Evolutionary conservation across 2,797 vertebrate genomes (phyloP).

Genomic region (Pelochelys cantorii): DNA sequence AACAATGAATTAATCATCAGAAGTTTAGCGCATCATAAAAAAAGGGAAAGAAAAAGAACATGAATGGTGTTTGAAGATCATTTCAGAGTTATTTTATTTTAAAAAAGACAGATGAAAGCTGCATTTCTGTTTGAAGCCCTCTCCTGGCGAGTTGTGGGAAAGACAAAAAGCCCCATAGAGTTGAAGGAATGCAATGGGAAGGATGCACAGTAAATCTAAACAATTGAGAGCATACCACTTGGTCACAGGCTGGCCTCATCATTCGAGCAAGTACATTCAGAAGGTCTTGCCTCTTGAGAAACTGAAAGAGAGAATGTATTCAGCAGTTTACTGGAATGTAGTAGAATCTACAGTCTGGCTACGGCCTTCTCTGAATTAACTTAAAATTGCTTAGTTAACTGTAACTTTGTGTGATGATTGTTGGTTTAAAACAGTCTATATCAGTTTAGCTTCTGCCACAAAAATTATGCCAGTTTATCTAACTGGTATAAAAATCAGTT

Average conservation of each 20-base stretch:
- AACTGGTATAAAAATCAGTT: too few relatives aligned
- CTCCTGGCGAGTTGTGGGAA: not conserved
- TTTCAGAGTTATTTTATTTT: not conserved
- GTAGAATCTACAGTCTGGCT: not conserved
- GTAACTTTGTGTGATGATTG: not conserved
- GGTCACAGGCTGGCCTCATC: conserved; percentile 97
- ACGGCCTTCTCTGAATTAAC: not conserved
- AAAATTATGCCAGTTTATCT: too few relatives aligned
- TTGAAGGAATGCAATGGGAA: rapidly evolving
- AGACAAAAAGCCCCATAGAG: not conserved
- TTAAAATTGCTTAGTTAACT: not conserved
- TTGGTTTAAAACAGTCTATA: not conserved
- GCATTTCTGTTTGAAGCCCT: not conserved
- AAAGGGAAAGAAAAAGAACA: not conserved
- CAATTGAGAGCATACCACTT: conserved; percentile 88
- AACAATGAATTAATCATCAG: not conserved
- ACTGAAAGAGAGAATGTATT: conserved; percentile 80
- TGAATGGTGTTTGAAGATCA: not conserved
- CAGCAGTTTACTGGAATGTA: not conserved
- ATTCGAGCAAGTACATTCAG: conserved; percentile 96
- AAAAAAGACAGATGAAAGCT: not conserved
- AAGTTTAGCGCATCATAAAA: not conserved
- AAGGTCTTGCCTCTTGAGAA: conserved; percentile 98
- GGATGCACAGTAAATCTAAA: not conserved
- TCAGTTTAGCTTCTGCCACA: too few relatives aligned